A percentile compares a stretch with the other conserved stretches of the same genome.
These are phyloP conservation scores for Criorhina ranunculi DNA, from an alignment of 2,888 invertebrate species.

Conservation along the genomic window DNA sequence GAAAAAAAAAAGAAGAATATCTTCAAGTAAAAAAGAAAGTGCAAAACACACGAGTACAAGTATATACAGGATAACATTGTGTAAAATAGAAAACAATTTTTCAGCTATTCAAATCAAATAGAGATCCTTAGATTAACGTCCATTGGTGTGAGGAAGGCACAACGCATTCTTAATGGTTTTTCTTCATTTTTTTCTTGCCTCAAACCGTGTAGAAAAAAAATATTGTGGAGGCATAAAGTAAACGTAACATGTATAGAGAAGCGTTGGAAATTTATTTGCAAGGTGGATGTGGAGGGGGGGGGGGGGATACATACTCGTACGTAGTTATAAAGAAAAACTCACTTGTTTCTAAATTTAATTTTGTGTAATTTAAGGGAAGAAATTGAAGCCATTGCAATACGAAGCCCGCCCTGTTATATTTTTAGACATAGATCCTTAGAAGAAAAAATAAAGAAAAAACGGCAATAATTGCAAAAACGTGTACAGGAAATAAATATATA, in stretches of 20 bases:
- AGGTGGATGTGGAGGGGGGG: too few relatives aligned
- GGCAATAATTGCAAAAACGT: slow-evolving; percentile 9
- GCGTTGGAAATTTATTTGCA: background rate
- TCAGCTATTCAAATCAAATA: slow-evolving; percentile 9
- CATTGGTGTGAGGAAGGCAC: slow-evolving; percentile 4
- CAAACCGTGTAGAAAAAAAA: background rate
- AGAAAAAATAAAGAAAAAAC: slow-evolving; percentile 14
- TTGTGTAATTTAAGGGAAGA: background rate
- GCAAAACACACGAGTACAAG: slow-evolving; percentile 4
- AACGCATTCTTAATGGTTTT: background rate
- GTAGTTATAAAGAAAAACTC: too few relatives aligned
- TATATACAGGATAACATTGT: background rate
- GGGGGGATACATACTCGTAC: too few relatives aligned
- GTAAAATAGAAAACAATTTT: slow-evolving; percentile 18
- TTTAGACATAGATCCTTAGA: slow-evolving; percentile 12
- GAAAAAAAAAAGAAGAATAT: background rate
- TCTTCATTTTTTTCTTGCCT: background rate
- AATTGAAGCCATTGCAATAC: background rate
- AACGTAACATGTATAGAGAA: background rate
- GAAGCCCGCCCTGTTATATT: slow-evolving; percentile 4
- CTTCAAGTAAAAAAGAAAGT: background rate
- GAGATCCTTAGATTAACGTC: slow-evolving; percentile 23
- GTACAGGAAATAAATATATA: slow-evolving; percentile 9
- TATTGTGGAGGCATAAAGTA: background rate
- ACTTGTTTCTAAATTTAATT: slow-evolving; percentile 19